Conservation (phyloP, 2,888 invertebrate species). For the Phyto melanocephala region DNA sequence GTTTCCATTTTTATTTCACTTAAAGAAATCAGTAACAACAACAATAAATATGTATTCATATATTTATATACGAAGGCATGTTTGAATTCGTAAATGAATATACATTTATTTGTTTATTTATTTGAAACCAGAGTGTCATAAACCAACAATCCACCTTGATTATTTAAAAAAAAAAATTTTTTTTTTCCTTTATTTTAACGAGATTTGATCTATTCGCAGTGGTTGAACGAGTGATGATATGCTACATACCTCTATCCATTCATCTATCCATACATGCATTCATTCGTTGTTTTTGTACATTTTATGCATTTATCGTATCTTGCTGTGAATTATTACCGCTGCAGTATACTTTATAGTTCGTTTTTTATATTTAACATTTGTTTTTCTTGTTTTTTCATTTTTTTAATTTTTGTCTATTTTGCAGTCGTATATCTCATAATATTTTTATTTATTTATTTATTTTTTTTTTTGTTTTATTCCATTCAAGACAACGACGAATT, state of each 20-base stretch:
- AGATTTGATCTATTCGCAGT: slow-evolving; percentile 51
- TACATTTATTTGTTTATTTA: slow-evolving; percentile 52
- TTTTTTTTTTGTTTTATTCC: slow-evolving; percentile 1
- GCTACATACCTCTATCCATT: slow-evolving; percentile 5
- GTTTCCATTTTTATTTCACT: slow-evolving; percentile 46
- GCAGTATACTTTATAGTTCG: slow-evolving; percentile 60
- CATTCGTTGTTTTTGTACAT: slow-evolving; percentile 13
- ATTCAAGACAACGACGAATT: slow-evolving; percentile 24
- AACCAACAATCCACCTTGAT: slow-evolving; percentile 63
- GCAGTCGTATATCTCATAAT: slow-evolving; percentile 39
- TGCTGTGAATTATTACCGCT: slow-evolving; percentile 64
- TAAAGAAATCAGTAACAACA: slow-evolving; percentile 51
- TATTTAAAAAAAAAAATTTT: slow-evolving; percentile 24
- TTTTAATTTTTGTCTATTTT: slow-evolving; percentile 50
- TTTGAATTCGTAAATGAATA: slow-evolving; percentile 21
- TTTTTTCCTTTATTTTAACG: slow-evolving; percentile 34
- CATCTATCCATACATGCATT: slow-evolving; percentile 16
- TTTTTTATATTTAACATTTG: slow-evolving; percentile 37
- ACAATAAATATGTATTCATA: slow-evolving; percentile 23
- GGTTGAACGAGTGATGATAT: slow-evolving; percentile 14
- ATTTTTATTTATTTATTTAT: slow-evolving; percentile 33
- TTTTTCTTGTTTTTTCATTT: not conserved
- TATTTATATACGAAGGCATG: not conserved
- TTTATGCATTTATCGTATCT: slow-evolving; percentile 61
- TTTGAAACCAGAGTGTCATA: slow-evolving; percentile 63